Base-by-base conservation (phyloP, 1,140 invertebrate genomes). In the Solenopsis invicta region DNA sequence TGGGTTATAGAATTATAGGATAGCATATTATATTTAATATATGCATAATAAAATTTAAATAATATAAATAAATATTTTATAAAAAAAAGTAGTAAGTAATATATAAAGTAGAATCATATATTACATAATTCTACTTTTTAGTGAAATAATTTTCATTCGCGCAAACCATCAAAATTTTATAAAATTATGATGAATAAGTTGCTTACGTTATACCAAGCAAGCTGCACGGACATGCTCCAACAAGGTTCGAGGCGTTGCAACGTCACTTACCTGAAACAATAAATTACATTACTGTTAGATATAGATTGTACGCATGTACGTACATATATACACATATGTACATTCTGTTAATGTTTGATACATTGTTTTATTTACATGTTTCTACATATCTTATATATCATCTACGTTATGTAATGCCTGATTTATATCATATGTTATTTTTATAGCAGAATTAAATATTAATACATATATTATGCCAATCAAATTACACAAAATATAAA, bases 261-360 rank as follows among this genome's bases (percentile, higher is more conserved):
- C 92, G 94, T 95, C 95, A 95, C 95, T 95, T 95, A 95, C 95
- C 95, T 95, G 94, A 95, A 95, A 95, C 94, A 95, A 95, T 95
- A 95, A 95, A 95, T 95, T 94, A 94, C 92, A 94, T 91, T 91
- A 93, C 92, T 92, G 93, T 95, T 95, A 95, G 92, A 88, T 92
- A 94, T 88, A 91, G 93, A 95, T 93, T 94, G 93, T 93, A 93
- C 91, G 89, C 84, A 87, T 34, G 24, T 81, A 91, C 90, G 94
- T 92, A 91, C 93, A 93, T 75, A 13, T 29, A 93, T 75, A 8
- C 18, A n/a, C 16, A 16, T 24, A 37, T 13, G n/a, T 21, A 24
- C 50, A 6, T 62, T 8, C 1, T 50, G 16, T 1, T 75, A 48
- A 81, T 81, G 24, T 24, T 13, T 12, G 21, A 56, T 45, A 41